These are phyloP conservation scores for Oryctolagus cuniculus DNA, from an alignment of 2,113 vertebrate genomes.

Conservation along the genomic window DNA sequence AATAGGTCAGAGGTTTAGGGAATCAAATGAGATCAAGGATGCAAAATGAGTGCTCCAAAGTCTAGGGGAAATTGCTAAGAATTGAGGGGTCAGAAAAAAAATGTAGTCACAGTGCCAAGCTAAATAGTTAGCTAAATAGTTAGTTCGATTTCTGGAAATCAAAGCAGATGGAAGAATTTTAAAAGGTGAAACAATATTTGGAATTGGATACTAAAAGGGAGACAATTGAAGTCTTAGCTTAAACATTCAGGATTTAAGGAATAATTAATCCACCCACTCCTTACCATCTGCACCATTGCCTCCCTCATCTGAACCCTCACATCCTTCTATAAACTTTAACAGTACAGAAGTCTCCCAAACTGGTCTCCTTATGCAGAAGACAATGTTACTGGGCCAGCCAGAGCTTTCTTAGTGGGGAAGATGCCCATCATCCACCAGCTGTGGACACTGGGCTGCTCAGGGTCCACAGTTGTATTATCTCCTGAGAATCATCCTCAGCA, in stretches of 20 bases:
- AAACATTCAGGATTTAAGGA: neutral
- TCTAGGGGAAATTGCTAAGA: neutral
- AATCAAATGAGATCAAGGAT: neutral
- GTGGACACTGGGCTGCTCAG: neutral
- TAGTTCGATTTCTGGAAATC: conserved; percentile 24
- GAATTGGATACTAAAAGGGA: neutral
- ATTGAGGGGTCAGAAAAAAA: neutral
- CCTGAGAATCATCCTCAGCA: neutral
- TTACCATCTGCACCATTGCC: neutral
- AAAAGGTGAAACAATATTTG: conserved; percentile 51
- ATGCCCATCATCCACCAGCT: neutral
- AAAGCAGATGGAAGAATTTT: conserved; percentile 43
- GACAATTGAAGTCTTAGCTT: neutral
- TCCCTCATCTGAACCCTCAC: neutral
- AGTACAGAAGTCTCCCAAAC: neutral
- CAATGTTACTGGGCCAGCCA: neutral
- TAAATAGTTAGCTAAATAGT: conserved; percentile 23
- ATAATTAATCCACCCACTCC: neutral
- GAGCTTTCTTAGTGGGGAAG: neutral
- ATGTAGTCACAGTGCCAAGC: neutral
- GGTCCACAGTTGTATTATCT: too few relatives aligned
- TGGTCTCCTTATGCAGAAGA: neutral
- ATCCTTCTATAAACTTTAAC: neutral
- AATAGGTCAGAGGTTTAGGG: neutral
- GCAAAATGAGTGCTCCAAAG: neutral